These are phyloP conservation scores for Poicephalus gulielmi DNA, from an alignment of 2,113 vertebrate species.

Conservation along the genomic window DNA sequence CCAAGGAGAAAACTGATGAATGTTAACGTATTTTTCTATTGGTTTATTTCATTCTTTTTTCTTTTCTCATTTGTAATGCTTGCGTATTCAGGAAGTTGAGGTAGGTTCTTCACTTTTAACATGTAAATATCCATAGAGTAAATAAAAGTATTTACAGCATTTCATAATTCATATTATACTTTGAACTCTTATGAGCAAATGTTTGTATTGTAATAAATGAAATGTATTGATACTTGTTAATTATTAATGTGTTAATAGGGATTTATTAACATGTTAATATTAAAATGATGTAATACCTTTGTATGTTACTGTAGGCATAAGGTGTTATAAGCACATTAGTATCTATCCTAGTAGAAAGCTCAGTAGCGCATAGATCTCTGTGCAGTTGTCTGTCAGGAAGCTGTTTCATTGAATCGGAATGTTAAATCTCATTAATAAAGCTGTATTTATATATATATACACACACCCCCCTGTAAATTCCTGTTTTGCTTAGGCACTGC, in stretches of 20 bases:
- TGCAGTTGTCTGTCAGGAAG: not conserved
- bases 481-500: not conserved
- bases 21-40: conserved; percentile 60
- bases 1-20: conserved; percentile 40
- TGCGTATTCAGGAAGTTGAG: conserved; percentile 81
- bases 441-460: no score
- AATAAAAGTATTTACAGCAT: conserved; percentile 30
- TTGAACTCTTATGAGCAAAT: not conserved
- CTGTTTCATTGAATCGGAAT: not conserved
- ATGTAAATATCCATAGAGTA: conserved; percentile 40
- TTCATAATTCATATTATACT: not conserved
- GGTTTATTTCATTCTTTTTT: conserved; percentile 74
- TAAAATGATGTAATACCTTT: not conserved
- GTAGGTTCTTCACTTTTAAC: conserved; percentile 76
- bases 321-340: not conserved
- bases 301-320: not conserved
- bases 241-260: not conserved
- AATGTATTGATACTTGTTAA: not conserved
- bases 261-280: not conserved
- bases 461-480: not conserved
- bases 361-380: not conserved
- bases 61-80: conserved; percentile 77
- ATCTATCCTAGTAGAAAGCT: not conserved
- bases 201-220: not conserved
- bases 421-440: not conserved